phyloP scores from a whole-genome alignment of 2,888 invertebrate genomes.

The Eupithecia inturbata region DNA sequence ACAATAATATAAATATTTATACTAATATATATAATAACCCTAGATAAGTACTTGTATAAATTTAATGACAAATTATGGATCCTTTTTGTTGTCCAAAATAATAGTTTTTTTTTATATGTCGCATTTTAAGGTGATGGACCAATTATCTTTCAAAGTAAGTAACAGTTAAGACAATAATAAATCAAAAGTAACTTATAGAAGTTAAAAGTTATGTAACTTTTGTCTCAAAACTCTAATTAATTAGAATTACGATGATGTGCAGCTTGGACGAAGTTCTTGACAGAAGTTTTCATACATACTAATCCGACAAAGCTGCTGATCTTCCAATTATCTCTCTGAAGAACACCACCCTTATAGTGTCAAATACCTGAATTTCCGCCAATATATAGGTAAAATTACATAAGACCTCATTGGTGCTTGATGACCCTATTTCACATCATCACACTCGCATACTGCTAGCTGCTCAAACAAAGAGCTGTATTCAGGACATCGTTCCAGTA shows the following conservation, averaged over 20 bases:
- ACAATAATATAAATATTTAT: neutral
- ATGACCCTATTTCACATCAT: slow-evolving; percentile 56
- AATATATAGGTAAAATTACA: slow-evolving; percentile 2
- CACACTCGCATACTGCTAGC: slow-evolving; percentile 51
- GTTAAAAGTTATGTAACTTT: neutral
- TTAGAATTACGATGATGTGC: neutral
- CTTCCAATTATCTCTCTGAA: neutral
- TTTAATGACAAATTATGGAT: too few species aligned
- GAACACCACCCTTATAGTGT: neutral
- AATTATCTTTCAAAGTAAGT: neutral
- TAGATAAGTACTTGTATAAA: too few species aligned
- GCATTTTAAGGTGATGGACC: neutral
- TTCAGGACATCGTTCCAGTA: slow-evolving; percentile 70
- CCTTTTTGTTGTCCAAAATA: too few species aligned
- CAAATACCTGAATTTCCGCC: neutral
- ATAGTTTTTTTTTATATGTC: too few species aligned
- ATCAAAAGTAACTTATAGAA: neutral
- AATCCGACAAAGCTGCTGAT: neutral
- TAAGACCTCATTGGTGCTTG: slow-evolving; percentile 29
- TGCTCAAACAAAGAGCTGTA: slow-evolving; percentile 66
- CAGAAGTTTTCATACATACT: neutral
- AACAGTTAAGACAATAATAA: neutral
- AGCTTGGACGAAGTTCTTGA: neutral
- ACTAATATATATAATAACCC: too few species aligned
- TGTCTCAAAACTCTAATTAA: neutral